These are phyloP conservation scores for Microcebus jonahi DNA, from an alignment of 2,113 vertebrate genomes.

Conservation along the genomic window DNA sequence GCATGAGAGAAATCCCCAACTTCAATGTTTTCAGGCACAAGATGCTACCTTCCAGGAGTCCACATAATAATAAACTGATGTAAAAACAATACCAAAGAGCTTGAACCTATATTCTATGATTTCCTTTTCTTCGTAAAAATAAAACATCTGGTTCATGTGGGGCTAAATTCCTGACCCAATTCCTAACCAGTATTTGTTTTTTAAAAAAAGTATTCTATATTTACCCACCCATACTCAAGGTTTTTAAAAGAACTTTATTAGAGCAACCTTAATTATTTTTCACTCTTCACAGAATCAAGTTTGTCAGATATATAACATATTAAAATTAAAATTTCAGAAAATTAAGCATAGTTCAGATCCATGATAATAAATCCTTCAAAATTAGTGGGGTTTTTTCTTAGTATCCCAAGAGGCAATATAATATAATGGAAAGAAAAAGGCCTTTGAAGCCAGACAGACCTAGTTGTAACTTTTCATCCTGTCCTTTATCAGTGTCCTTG, in stretches of 20 bases:
- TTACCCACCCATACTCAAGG: not conserved
- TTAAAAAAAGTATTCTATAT: not conserved
- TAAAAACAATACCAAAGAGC: not conserved
- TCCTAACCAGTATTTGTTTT: not conserved
- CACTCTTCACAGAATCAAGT: not conserved
- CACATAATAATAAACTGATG: not conserved
- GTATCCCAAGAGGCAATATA: not conserved
- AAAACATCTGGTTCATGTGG: slow-evolving; percentile 35
- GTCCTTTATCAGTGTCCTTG: not conserved
- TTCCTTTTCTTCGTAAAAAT: slow-evolving; percentile 31
- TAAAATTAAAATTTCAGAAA: slow-evolving; percentile 48
- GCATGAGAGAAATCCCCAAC: not conserved
- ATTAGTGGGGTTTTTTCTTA: not conserved
- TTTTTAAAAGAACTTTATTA: slow-evolving; percentile 39
- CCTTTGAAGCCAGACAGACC: not conserved
- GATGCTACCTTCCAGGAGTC: slow-evolving; percentile 15
- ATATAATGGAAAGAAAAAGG: not conserved
- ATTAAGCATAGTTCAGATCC: slow-evolving; percentile 25
- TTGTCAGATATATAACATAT: not conserved
- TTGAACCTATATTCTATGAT: not conserved
- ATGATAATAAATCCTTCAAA: slow-evolving; percentile 27
- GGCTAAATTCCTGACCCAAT: slow-evolving; percentile 23
- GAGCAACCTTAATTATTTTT: slow-evolving; percentile 10
- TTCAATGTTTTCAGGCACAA: not conserved
- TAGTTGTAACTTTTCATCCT: not conserved